Conservation (phyloP, 2,113 vertebrate genomes). For the Pipa parva region DNA sequence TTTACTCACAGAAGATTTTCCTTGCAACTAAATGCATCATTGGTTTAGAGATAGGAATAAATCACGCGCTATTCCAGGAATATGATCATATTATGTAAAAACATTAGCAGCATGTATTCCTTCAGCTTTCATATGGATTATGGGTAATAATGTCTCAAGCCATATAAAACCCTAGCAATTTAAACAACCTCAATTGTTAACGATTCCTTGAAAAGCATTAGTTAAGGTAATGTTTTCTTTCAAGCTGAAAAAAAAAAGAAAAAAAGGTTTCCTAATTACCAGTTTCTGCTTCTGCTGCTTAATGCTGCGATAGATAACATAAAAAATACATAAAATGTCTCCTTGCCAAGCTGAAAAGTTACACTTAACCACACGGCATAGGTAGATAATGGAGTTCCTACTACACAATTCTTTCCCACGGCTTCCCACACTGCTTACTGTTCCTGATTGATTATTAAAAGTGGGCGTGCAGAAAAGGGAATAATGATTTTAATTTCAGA, state of each 20-base stretch:
- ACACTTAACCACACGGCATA: not conserved
- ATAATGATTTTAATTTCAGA: constrained; percentile 34
- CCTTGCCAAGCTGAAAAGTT: constrained; percentile 26
- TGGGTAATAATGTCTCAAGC: constrained; percentile 6
- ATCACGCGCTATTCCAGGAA: too few relatives aligned
- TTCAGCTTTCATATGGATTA: too few relatives aligned
- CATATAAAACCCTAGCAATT: not conserved
- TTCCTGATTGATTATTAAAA: constrained; percentile 40
- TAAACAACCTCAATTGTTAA: constrained; percentile 23
- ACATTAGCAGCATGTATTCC: too few relatives aligned
- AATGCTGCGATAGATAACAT: not conserved
- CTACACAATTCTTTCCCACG: constrained; percentile 16
- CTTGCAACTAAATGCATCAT: too few relatives aligned
- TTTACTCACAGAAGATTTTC: too few relatives aligned
- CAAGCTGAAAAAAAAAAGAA: not conserved
- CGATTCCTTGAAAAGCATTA: constrained; percentile 17
- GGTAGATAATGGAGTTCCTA: constrained; percentile 16
- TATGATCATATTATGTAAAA: too few relatives aligned
- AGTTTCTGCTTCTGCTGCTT: not conserved
- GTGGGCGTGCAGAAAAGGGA: constrained; percentile 26
- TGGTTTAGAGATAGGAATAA: too few relatives aligned
- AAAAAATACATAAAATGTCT: constrained; percentile 8
- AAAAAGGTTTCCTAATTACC: constrained; percentile 6
- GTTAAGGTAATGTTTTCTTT: constrained; percentile 14
- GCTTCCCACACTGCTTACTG: constrained; percentile 19